A percentile compares a stretch with the other conserved stretches of the same genome.
Evolutionary conservation across 2,888 invertebrate species (phyloP).

Genomic region (Tinea trinotella): DNA sequence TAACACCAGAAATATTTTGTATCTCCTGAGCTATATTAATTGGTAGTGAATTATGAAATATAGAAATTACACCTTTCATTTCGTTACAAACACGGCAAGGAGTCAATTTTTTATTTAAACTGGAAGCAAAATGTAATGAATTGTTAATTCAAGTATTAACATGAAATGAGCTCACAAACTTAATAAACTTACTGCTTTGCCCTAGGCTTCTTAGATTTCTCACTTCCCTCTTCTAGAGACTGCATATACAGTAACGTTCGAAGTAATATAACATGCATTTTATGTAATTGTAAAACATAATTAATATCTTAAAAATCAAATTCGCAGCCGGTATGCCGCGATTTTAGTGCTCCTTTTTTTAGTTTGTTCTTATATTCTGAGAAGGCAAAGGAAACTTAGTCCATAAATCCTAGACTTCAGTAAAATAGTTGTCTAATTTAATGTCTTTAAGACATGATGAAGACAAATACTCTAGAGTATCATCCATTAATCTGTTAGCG

Average conservation of each 20-base stretch:
- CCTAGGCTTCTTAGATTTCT: background rate
- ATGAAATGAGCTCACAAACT: background rate
- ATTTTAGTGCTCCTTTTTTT: too few relatives aligned
- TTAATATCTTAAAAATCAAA: background rate
- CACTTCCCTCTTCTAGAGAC: background rate
- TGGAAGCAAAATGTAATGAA: background rate
- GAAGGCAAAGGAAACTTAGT: too few relatives aligned
- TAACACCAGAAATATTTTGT: constrained; percentile 13
- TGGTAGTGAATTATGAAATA: background rate
- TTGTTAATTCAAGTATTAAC: too few relatives aligned
- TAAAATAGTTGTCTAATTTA: too few relatives aligned
- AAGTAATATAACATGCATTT: background rate
- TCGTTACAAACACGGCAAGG: constrained; percentile 15
- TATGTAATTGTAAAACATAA: background rate
- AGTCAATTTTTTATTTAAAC: background rate
- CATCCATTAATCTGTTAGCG: too few relatives aligned
- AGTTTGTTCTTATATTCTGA: too few relatives aligned
- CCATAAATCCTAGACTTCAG: too few relatives aligned
- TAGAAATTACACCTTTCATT: background rate
- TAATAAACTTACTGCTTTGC: background rate
- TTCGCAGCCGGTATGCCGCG: too few relatives aligned
- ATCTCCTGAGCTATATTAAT: constrained; percentile 13
- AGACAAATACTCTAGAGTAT: too few relatives aligned
- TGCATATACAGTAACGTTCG: constrained; percentile 13
- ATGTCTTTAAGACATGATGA: too few relatives aligned